Percentiles rank a stretch among this genome's conserved stretches.
Conservation (phyloP, 2,888 invertebrate species). For the Ellobium chinense region DNA sequence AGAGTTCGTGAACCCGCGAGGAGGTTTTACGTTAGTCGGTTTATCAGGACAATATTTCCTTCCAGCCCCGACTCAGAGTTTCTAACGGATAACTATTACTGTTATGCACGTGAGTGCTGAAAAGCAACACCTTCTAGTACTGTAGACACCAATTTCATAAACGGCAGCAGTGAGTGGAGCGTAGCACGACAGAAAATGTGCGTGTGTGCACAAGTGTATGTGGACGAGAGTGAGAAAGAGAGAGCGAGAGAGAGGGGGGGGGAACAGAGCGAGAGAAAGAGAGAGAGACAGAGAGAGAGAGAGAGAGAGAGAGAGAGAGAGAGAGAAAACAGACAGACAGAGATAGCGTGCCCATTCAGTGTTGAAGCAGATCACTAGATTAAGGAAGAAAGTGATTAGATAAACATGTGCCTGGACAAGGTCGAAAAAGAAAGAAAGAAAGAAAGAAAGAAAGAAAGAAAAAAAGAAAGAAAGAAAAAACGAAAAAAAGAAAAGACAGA, state of each 20-base stretch:
- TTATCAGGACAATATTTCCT: too few species aligned
- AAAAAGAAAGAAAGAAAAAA: neutral
- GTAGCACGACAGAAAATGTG: too few species aligned
- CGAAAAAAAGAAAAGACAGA: neutral
- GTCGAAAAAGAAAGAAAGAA: neutral
- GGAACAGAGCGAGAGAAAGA: neutral
- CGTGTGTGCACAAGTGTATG: neutral
- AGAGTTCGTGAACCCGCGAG: too few species aligned
- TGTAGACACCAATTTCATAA: too few species aligned
- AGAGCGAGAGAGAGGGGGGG: neutral
- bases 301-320: conserved; percentile 10
- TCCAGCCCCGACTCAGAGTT: too few species aligned
- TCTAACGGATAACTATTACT: too few species aligned
- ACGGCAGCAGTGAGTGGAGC: too few species aligned
- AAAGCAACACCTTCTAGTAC: too few species aligned
- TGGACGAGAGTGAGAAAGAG: neutral
- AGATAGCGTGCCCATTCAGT: too few species aligned
- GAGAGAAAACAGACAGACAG: neutral
- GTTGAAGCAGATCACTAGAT: neutral
- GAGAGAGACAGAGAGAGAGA: conserved; percentile 6
- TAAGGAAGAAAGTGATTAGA: neutral
- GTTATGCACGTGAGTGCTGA: too few species aligned
- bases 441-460: conserved; percentile 14
- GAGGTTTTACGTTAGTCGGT: too few species aligned
- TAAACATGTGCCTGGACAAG: too few species aligned